Percentiles rank a stretch among this genome's conserved stretches.
phyloP scores from a whole-genome alignment of 23 tunicate genomes.

The Trididemnum miniatum region DNA sequence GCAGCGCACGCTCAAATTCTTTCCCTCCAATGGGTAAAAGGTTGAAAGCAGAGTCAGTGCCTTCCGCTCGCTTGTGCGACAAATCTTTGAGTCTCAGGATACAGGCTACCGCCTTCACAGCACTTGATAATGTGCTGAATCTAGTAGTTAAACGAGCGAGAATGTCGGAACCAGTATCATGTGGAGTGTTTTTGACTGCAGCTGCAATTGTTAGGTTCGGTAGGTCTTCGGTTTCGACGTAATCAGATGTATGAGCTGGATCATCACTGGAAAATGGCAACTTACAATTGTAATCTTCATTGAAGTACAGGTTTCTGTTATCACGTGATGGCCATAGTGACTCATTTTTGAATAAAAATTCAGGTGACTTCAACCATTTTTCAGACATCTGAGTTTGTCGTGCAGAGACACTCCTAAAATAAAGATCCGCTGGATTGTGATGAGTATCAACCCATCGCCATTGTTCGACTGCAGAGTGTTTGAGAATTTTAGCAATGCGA shows the following conservation, averaged over 20 bases:
- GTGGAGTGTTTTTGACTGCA: too few relatives aligned
- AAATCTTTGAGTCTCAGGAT: background rate
- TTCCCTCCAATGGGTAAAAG: background rate
- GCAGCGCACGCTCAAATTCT: too few relatives aligned
- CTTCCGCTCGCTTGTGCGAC: background rate
- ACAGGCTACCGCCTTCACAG: background rate
- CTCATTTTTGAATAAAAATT: background rate
- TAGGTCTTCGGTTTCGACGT: too few relatives aligned
- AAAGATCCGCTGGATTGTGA: background rate
- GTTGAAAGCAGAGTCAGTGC: background rate
- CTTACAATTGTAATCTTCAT: too few relatives aligned
- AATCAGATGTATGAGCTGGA: too few relatives aligned
- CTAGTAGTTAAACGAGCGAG: background rate
- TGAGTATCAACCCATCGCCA: background rate
- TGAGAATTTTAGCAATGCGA: background rate
- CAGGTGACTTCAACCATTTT: background rate
- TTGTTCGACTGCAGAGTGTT: background rate
- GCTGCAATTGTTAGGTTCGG: too few relatives aligned
- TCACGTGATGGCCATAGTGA: background rate
- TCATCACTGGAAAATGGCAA: too few relatives aligned
- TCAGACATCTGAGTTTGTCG: background rate
- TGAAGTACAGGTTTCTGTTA: too few relatives aligned
- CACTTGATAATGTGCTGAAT: background rate
- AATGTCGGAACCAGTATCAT: background rate
- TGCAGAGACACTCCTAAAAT: background rate